A percentile compares a stretch with the other conserved stretches of the same genome.
Evolutionary conservation across 2,888 invertebrate species (phyloP).

Genomic region (Agriopis marginaria): DNA sequence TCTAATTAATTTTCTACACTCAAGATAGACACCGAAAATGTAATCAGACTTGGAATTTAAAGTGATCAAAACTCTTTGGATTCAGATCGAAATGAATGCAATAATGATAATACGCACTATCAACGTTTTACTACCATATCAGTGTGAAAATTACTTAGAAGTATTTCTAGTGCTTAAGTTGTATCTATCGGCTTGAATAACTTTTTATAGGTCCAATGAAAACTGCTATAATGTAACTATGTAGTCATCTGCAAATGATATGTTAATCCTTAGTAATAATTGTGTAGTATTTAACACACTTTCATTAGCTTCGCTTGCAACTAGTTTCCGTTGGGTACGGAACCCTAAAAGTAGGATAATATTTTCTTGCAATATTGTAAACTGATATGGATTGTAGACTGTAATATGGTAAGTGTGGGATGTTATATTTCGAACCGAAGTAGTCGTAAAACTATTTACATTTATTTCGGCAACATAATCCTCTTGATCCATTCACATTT

Average conservation of each 20-base stretch:
- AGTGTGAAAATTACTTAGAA: constrained; percentile 1
- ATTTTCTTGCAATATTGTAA: too few species aligned
- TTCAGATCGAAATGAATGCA: constrained; percentile 52
- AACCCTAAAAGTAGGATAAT: too few species aligned
- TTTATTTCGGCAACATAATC: constrained; percentile 23
- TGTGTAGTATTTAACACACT: too few species aligned
- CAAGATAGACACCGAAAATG: constrained; percentile 18
- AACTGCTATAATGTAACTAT: too few species aligned
- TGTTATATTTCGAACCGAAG: neutral
- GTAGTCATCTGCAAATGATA: too few species aligned
- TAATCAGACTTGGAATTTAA: constrained; percentile 17
- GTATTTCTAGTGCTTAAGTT: constrained; percentile 2
- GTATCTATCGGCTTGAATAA: neutral
- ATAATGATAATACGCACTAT: constrained; percentile 9
- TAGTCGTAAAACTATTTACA: constrained; percentile 19
- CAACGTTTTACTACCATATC: neutral
- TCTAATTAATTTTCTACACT: constrained; percentile 5
- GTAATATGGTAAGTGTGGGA: neutral
- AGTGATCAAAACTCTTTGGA: constrained; percentile 49
- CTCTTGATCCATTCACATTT: constrained; percentile 29
- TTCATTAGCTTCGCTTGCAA: too few species aligned
- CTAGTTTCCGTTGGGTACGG: too few species aligned
- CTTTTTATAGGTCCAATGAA: too few species aligned
- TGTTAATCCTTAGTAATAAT: too few species aligned
- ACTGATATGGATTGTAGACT: too few species aligned